phyloP scores from a whole-genome alignment of 2,113 vertebrate species.

The Rhinolophus sinicus region DNA sequence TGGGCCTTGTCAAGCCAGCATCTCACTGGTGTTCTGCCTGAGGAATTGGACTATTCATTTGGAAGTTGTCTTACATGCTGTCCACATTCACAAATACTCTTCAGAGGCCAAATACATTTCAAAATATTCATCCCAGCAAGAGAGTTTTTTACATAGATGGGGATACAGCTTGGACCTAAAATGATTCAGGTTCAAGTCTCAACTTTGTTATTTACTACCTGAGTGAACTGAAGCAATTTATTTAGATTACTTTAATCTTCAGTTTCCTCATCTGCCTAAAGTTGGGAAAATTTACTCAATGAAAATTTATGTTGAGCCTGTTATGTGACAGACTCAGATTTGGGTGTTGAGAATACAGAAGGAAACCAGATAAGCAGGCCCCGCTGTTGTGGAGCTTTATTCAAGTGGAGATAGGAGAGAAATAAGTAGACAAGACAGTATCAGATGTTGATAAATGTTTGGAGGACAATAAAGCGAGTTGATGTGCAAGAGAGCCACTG shows the following conservation, averaged over 20 bases:
- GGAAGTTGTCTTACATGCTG: conserved; percentile 36
- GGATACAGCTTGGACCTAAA: not conserved
- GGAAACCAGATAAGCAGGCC: not conserved
- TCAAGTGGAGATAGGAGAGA: not conserved
- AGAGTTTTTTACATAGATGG: not conserved
- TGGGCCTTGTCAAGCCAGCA: conserved; percentile 34
- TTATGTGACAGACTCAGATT: not conserved
- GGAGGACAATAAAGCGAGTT: not conserved
- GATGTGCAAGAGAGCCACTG: not conserved
- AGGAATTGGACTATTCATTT: conserved; percentile 60
- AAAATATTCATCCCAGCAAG: not conserved
- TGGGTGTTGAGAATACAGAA: not conserved
- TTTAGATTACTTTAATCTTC: conserved; percentile 20
- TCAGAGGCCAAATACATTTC: not conserved
- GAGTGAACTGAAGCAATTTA: not conserved
- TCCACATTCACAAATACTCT: not conserved
- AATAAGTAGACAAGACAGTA: not conserved
- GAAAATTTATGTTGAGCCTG: not conserved
- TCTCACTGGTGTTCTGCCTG: conserved; percentile 45
- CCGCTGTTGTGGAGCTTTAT: not conserved
- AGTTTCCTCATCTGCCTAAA: not conserved
- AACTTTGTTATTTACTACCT: not conserved
- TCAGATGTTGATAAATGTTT: not conserved
- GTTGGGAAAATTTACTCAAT: not conserved
- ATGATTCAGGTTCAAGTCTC: not conserved